These are phyloP conservation scores for Oegoconia quadripuncta DNA, from an alignment of 2,888 invertebrate genomes.

Conservation along the genomic window DNA sequence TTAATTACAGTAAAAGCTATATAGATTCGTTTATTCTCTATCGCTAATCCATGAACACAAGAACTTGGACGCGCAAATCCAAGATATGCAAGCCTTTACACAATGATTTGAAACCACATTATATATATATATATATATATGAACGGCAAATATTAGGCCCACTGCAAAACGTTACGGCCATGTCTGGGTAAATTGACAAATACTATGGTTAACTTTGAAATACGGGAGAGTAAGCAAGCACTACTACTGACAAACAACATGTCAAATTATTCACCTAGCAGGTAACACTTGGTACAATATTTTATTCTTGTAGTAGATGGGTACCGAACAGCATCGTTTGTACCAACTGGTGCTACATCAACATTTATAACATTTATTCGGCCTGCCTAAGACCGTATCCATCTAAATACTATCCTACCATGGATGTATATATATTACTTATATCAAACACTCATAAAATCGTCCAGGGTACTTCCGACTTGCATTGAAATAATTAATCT, in stretches of 20 bases:
- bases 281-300: background rate
- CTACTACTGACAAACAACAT: too few relatives aligned
- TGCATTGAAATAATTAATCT: conserved; percentile 53
- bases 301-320: background rate
- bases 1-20: conserved; percentile 27
- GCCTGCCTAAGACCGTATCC: conserved; percentile 28
- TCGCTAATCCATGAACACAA: conserved; percentile 65
- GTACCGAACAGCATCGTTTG: too few relatives aligned
- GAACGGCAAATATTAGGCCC: too few relatives aligned
- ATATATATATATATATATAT: too few relatives aligned
- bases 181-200: too few relatives aligned
- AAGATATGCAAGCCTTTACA: conserved; percentile 54
- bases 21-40: conserved; percentile 36
- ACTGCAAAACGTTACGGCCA: too few relatives aligned
- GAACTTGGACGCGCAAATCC: conserved; percentile 55
- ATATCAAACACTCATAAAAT: background rate
- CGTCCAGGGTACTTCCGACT: conserved; percentile 30
- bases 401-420: conserved; percentile 3
- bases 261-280: too few relatives aligned
- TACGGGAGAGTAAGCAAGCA: too few relatives aligned
- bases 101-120: too few relatives aligned
- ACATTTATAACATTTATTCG: conserved; percentile 23
- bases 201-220: too few relatives aligned
- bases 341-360: conserved; percentile 7
- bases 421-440: conserved; percentile 20